phyloP scores from a whole-genome alignment of 1,140 invertebrate genomes.

The Ooceraea biroi region DNA sequence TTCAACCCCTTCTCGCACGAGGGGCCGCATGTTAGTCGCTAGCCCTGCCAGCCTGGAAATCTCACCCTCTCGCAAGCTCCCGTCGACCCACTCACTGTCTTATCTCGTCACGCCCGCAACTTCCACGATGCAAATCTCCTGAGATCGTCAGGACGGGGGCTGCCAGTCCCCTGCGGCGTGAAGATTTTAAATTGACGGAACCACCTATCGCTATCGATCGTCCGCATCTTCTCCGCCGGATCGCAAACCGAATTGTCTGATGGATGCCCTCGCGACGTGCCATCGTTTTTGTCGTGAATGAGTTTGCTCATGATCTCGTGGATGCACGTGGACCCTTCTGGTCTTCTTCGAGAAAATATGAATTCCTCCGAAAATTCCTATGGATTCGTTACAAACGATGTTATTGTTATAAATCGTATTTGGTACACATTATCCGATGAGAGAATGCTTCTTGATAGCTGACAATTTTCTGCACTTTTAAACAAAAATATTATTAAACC shows the following conservation, averaged over 20 bases:
- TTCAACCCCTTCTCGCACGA: slow-evolving; percentile 35
- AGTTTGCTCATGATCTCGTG: neutral
- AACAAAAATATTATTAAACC: no score
- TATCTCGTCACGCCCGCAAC: slow-evolving; percentile 80
- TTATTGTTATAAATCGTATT: no score
- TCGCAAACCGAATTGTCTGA: slow-evolving; percentile 62
- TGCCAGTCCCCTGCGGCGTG: slow-evolving; percentile 31
- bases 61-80: slow-evolving; percentile 18
- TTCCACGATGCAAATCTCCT: slow-evolving; percentile 80
- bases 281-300: slow-evolving; percentile 21
- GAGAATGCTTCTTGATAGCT: no score
- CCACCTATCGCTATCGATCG: slow-evolving; percentile 70
- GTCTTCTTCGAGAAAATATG: no score
- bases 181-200: slow-evolving; percentile 76
- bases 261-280: slow-evolving; percentile 60
- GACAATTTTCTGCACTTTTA: no score
- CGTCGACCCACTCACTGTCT: slow-evolving; percentile 76
- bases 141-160: slow-evolving; percentile 69
- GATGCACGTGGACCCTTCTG: no score
- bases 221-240: slow-evolving; percentile 53
- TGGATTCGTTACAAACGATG: no score
- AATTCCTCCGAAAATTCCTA: no score
- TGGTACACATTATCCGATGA: no score
- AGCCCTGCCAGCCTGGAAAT: slow-evolving; percentile 77
- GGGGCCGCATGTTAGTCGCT: slow-evolving; percentile 37